Evolutionary conservation across 53 echinoderm and acorn worm species (phyloP).

Genomic region (Holothuria leucospilota): DNA sequence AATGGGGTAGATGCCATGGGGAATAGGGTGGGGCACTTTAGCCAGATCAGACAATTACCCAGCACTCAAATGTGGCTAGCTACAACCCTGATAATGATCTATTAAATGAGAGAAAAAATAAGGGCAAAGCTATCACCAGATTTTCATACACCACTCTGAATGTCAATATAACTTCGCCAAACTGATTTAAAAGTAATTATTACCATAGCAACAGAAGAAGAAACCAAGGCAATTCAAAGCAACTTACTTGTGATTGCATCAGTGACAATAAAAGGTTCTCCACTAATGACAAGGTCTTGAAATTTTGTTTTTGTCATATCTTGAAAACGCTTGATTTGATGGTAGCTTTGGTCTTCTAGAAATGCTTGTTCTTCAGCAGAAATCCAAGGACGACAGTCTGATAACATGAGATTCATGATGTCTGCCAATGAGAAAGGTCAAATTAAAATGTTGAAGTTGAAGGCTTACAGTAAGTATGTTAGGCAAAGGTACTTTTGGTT

Average conservation of each 20-base stretch:
- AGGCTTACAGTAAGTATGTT: no score
- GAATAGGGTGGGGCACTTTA: no score
- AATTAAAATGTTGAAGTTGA: no score
- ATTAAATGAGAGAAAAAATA: no score
- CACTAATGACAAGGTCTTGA: constrained; percentile 65
- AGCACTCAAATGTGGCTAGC: no score
- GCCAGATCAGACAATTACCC: no score
- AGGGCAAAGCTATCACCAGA: no score
- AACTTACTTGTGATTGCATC: constrained; percentile 81
- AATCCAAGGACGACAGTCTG: constrained; percentile 85
- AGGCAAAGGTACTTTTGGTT: no score
- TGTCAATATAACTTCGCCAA: constrained; percentile 58
- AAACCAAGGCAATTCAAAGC: neutral
- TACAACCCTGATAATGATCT: no score
- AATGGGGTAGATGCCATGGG: no score
- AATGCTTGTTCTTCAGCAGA: constrained; percentile 80
- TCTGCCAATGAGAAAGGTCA: neutral
- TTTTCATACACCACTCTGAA: no score
- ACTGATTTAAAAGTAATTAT: neutral
- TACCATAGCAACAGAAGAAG: neutral
- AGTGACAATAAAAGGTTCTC: constrained; percentile 87
- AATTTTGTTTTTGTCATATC: constrained; percentile 70
- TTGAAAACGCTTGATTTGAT: constrained; percentile 62
- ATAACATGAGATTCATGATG: constrained; percentile 53
- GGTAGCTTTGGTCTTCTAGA: constrained; percentile 63